phyloP scores from a whole-genome alignment of 2,113 vertebrate species.

The Notarius quadriscutis region DNA sequence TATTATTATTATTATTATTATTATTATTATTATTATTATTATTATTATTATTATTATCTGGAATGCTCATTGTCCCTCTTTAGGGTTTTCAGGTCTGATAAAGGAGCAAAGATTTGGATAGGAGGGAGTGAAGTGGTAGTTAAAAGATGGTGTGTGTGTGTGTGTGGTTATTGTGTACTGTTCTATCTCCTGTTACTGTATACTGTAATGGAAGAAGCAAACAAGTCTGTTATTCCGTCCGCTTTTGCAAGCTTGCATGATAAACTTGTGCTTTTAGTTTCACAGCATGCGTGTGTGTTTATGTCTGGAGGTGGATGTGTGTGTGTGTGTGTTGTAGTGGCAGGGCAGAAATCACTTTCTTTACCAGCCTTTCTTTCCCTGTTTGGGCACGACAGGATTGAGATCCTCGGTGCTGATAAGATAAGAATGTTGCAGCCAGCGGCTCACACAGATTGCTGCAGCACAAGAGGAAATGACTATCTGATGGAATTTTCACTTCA shows the following conservation, averaged over 20 bases:
- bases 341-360: slow-evolving; percentile 61
- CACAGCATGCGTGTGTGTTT: neutral
- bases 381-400: slow-evolving; percentile 73
- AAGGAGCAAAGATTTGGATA: neutral
- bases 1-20: neutral
- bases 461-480: slow-evolving; percentile 76
- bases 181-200: neutral
- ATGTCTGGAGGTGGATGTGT: slow-evolving; percentile 2
- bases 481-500: slow-evolving; percentile 70
- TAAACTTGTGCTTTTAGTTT: neutral
- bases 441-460: slow-evolving; percentile 63
- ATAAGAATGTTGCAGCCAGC: slow-evolving; percentile 72
- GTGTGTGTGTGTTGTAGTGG: slow-evolving; percentile 50
- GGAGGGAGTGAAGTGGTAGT: neutral
- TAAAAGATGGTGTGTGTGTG: neutral
- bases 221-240: neutral
- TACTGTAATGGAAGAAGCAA: neutral
- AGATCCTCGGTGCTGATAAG: slow-evolving; percentile 73
- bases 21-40: neutral
- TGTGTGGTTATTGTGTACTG: neutral
- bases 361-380: slow-evolving; percentile 67
- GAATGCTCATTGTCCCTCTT: neutral
- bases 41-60: neutral
- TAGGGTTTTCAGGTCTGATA: neutral
- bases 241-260: neutral